phyloP scores from a whole-genome alignment of 92 coral and sea anemone genomes.

The Umimayanthus chanpuru region DNA sequence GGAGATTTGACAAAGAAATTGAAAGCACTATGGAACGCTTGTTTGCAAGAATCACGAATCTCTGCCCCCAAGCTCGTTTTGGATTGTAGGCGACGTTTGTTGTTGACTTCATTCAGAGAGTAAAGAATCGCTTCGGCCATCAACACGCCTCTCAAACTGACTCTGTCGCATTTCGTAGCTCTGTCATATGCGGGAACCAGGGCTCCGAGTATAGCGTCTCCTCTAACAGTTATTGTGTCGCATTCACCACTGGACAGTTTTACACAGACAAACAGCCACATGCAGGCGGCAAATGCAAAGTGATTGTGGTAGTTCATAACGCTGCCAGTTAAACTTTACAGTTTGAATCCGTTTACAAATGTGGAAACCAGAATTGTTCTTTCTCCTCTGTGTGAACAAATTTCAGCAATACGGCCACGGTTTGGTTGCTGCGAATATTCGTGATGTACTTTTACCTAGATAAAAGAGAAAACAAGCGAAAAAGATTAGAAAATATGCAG shows the following conservation, averaged over 20 bases:
- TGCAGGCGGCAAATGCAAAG: not conserved
- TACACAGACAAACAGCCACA: slow-evolving; percentile 24
- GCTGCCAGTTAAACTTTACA: not conserved
- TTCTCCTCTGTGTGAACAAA: not conserved
- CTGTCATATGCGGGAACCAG: slow-evolving; percentile 24
- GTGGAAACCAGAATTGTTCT: not conserved
- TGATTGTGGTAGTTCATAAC: slow-evolving; percentile 16
- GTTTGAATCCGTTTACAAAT: not conserved
- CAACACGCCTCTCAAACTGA: slow-evolving; percentile 51
- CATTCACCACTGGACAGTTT: slow-evolving; percentile 34
- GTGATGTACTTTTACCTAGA: not conserved
- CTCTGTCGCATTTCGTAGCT: slow-evolving; percentile 38
- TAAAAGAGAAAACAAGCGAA: not conserved
- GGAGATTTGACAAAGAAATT: not conserved
- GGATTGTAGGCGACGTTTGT: slow-evolving; percentile 24
- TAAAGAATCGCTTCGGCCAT: slow-evolving; percentile 68
- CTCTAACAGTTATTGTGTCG: slow-evolving; percentile 16
- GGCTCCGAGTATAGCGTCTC: slow-evolving; percentile 9
- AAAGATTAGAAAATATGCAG: not conserved
- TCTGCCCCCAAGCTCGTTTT: slow-evolving; percentile 51
- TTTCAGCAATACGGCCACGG: not conserved
- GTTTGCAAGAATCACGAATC: slow-evolving; percentile 43
- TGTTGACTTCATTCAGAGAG: slow-evolving; percentile 50
- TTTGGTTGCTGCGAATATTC: not conserved
- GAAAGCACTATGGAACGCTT: not conserved